phyloP scores from a whole-genome alignment of 1,140 invertebrate species.

The Nephotettix cincticeps region DNA sequence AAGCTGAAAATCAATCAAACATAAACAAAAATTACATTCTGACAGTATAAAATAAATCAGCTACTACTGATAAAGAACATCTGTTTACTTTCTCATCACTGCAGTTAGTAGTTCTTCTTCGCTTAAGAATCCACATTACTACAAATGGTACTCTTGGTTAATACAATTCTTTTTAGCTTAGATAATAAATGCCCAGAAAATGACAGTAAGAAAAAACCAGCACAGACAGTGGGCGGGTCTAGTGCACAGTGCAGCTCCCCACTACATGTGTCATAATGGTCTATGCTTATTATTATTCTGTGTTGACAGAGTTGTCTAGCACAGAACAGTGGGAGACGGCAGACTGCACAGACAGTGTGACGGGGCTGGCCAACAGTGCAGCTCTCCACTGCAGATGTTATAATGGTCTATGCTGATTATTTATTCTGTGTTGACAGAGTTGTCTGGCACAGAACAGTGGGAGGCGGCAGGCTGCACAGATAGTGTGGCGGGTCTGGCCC shows the following conservation, averaged over 20 bases:
- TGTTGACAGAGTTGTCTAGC: background rate
- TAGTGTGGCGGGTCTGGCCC: constrained; percentile 1
- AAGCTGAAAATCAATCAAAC: too few relatives aligned
- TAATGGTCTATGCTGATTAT: constrained; percentile 56
- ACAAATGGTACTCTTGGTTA: too few relatives aligned
- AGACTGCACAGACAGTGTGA: constrained; percentile 2
- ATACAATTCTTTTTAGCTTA: too few relatives aligned
- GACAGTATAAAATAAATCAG: too few relatives aligned
- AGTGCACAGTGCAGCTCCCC: background rate
- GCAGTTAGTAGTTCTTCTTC: too few relatives aligned
- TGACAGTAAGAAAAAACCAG: too few relatives aligned
- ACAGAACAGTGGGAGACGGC: background rate
- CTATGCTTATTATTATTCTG: too few relatives aligned
- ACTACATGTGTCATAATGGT: constrained; percentile 58
- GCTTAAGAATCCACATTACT: too few relatives aligned
- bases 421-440: constrained; percentile 16
- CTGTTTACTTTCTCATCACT: too few relatives aligned
- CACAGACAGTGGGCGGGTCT: constrained; percentile 14
- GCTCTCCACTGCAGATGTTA: constrained; percentile 51
- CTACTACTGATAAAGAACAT: too few relatives aligned
- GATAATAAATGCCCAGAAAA: too few relatives aligned
- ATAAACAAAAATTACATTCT: too few relatives aligned
- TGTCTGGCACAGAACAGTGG: background rate
- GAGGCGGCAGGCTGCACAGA: background rate
- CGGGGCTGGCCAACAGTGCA: constrained; percentile 5